Conservation (phyloP, 2,113 vertebrate species). For the Chaetura pelagica region DNA sequence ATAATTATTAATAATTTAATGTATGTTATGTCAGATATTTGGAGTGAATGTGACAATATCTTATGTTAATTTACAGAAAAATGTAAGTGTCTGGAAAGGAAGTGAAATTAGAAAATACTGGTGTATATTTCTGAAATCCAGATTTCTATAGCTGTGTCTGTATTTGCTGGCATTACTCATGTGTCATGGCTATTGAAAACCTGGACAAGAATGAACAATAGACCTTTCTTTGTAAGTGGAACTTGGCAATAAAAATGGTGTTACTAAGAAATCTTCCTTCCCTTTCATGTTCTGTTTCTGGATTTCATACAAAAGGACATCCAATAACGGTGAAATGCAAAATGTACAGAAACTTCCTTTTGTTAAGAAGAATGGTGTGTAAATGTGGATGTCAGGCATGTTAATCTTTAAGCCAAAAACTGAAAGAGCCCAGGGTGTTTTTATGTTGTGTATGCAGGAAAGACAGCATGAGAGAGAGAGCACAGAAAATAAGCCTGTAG, state of each 20-base stretch:
- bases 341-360: background rate
- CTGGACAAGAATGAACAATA: slow-evolving; percentile 41
- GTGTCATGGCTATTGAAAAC: background rate
- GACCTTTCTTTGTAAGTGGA: slow-evolving; percentile 68
- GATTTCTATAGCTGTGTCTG: slow-evolving; percentile 37
- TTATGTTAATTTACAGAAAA: slow-evolving; percentile 38
- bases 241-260: slow-evolving; percentile 76
- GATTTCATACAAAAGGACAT: background rate
- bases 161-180: slow-evolving; percentile 21
- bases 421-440: background rate
- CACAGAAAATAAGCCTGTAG: background rate
- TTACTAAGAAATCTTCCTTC: slow-evolving; percentile 41
- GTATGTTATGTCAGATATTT: slow-evolving; percentile 19
- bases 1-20: slow-evolving; percentile 47
- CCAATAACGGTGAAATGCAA: background rate
- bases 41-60: background rate
- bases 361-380: background rate
- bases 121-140: background rate
- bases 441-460: background rate
- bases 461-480: background rate
- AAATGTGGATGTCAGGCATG: background rate
- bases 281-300: background rate
- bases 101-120: background rate
- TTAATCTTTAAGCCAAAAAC: background rate
- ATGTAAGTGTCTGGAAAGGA: background rate